phyloP scores from a whole-genome alignment of 2,797 vertebrate genomes.

The Siniperca obscura region DNA sequence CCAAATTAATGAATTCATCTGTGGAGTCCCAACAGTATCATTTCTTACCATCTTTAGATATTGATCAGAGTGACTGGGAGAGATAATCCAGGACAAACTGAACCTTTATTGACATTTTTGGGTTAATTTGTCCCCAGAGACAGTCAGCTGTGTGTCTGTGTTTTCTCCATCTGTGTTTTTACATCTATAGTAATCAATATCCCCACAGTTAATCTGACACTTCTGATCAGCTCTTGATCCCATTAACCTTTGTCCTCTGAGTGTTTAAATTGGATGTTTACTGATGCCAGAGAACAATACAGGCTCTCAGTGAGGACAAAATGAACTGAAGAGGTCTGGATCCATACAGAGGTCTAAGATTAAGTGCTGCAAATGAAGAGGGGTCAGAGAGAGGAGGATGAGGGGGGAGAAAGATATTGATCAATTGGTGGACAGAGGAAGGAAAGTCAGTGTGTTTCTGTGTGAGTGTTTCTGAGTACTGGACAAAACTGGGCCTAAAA shows the following conservation, averaged over 20 bases:
- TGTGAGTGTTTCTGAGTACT: not conserved
- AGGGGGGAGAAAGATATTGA: not conserved
- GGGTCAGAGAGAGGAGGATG: constrained; percentile 8
- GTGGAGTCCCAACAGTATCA: too few species aligned
- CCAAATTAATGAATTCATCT: too few species aligned
- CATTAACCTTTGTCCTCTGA: constrained; percentile 38
- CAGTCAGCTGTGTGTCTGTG: not conserved
- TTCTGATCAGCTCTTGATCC: constrained; percentile 33
- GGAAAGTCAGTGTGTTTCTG: not conserved
- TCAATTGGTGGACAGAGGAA: not conserved
- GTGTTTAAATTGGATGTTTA: not conserved
- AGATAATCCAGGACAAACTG: constrained; percentile 15
- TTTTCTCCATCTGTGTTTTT: constrained; percentile 7
- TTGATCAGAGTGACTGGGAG: not conserved
- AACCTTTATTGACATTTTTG: not conserved
- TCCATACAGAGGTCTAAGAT: constrained; percentile 44
- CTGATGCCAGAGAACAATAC: not conserved
- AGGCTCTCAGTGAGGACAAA: not conserved
- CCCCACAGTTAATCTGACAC: constrained; percentile 10
- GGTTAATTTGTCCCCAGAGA: constrained; percentile 14
- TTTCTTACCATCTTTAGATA: not conserved
- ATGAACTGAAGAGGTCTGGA: constrained; percentile 25
- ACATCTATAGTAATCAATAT: constrained; percentile 20
- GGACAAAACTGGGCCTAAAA: not conserved
- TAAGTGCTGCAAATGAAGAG: constrained; percentile 35